Evolutionary conservation across 2,797 vertebrate species (phyloP), one percentile per base, ranked within the genome.

Genomic region (Mycteria americana): DNA sequence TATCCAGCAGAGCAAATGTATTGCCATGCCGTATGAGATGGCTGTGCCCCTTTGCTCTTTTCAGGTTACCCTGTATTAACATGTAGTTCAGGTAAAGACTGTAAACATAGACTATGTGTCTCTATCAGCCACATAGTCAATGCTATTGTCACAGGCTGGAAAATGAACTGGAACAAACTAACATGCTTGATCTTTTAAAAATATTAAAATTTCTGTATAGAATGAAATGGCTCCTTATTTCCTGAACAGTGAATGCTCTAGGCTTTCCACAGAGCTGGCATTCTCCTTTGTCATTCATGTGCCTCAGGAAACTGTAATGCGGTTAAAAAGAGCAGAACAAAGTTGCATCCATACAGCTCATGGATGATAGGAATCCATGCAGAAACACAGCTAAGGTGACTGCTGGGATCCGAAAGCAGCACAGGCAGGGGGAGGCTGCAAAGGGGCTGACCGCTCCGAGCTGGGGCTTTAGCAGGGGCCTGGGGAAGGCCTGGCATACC

Each of bases 351-450:
- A 5, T 30, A 45, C 24, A 74, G 57, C 18, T 70, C 45, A 18
- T 5, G 37, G 56, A 30, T 56, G 31, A 63, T 2, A 62, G n/a
- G 48, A 81, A 87, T 51, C 51, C 30, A 46, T 10, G n/a, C 15
- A 73, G 73, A 81, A 88, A 60, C 3, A 21, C 43, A 62, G 64
- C 30, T 33, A 18, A 68, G 35, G 77, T 60, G 60, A 59, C 17
- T 60, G 70, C 39, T 75, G 35, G 39, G 28, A 53, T 85, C 24
- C 7, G 0, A 48, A 72, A 76, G 63, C 25, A 46, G 54, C 2
- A 1, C 1, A 6, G 60, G 9, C 1, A 0, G 18, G 19, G 12
- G 35, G 10, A 72, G 50, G 33, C 64, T 77, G 39, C 3, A 10
- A 46, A 56, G 11, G 41, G 43, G 45, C 30, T 79, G 28, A 46